These are phyloP conservation scores for Phenacoccus solenopsis DNA, from an alignment of 1,140 invertebrate genomes.

Conservation along the genomic window DNA sequence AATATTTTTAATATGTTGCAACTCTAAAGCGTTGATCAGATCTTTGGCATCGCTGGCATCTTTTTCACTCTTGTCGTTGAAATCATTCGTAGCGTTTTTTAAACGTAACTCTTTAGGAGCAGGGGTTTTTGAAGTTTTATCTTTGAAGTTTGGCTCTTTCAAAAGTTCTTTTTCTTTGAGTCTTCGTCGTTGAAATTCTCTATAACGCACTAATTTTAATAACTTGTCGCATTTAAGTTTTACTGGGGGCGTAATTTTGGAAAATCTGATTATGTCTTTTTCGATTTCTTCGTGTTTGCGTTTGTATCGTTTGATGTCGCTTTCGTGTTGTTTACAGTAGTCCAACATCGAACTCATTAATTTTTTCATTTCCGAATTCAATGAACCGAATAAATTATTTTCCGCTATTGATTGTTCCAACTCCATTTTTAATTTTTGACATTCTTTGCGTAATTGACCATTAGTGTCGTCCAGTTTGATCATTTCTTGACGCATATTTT, in stretches of 20 bases:
- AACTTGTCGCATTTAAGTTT: slow-evolving; percentile 8
- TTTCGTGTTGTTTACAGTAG: slow-evolving; percentile 91
- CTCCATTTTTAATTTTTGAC: slow-evolving; percentile 92
- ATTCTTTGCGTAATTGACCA: slow-evolving; percentile 74
- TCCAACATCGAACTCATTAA: slow-evolving; percentile 93
- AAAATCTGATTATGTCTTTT: slow-evolving; percentile 44
- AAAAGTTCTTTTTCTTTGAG: slow-evolving; percentile 1
- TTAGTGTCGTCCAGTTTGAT: slow-evolving; percentile 92
- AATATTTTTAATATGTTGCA: slow-evolving; percentile 5
- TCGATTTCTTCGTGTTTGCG: slow-evolving; percentile 75
- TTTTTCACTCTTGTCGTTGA: neutral
- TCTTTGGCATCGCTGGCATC: neutral
- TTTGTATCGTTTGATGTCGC: slow-evolving; percentile 84
- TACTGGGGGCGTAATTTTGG: neutral
- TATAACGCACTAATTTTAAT: neutral
- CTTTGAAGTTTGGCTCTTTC: neutral
- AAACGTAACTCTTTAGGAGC: neutral
- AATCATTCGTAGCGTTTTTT: neutral
- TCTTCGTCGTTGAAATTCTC: neutral
- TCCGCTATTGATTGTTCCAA: slow-evolving; percentile 96
- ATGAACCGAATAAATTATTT: slow-evolving; percentile 94
- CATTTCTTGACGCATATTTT: slow-evolving; percentile 83
- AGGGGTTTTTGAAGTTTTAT: neutral
- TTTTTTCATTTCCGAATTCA: slow-evolving; percentile 95
- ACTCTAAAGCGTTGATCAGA: neutral